A percentile compares a stretch with the other conserved stretches of the same genome.
phyloP scores from a whole-genome alignment of 2,797 vertebrate genomes.

The Pristis pectinata region DNA sequence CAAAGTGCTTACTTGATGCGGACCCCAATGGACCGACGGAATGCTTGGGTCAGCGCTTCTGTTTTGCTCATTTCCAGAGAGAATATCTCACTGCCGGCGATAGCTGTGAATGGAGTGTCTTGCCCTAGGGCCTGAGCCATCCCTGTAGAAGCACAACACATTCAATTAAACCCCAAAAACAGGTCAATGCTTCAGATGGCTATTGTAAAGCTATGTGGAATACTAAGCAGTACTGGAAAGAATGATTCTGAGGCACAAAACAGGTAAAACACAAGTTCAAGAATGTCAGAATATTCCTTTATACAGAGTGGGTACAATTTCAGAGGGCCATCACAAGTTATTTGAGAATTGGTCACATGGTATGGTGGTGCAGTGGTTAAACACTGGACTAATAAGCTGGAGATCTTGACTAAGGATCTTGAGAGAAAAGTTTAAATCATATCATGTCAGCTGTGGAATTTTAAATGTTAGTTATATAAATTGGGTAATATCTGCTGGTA shows the following conservation, averaged over 20 bases:
- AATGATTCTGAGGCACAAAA: background rate
- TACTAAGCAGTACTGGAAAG: background rate
- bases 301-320: no score
- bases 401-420: no score
- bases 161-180: background rate
- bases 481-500: no score
- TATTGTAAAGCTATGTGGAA: no score
- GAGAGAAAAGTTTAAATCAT: no score
- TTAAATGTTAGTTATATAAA: no score
- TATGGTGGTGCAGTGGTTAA: no score
- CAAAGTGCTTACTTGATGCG: constrained; percentile 75
- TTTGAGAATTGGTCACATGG: no score
- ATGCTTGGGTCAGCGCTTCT: constrained; percentile 82
- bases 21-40: constrained; percentile 84
- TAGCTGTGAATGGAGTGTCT: constrained; percentile 82
- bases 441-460: no score
- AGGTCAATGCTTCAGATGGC: background rate
- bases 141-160: constrained; percentile 54
- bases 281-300: background rate
- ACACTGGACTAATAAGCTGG: no score
- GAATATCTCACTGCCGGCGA: constrained; percentile 87
- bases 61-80: constrained; percentile 95
- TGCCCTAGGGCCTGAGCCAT: constrained; percentile 81
- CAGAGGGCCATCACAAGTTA: no score
- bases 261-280: background rate